Conservation (phyloP, 2,797 vertebrate species). For the Chromobotia macracanthus region DNA sequence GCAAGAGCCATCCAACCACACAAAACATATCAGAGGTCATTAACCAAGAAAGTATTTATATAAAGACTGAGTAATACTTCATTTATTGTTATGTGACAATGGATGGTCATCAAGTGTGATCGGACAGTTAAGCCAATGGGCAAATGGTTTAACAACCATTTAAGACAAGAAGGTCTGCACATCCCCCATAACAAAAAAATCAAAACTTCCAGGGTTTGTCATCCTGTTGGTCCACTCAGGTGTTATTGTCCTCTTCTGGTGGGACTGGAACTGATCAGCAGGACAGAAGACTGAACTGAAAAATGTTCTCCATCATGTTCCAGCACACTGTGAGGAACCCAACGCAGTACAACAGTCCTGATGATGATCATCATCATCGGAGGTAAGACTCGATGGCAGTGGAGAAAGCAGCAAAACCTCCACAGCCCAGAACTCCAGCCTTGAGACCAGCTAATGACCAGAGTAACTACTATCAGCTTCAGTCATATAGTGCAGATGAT, state of each 20-base stretch:
- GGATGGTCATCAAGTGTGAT: background rate
- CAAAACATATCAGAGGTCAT: background rate
- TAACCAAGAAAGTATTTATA: background rate
- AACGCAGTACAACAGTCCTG: background rate
- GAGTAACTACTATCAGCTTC: background rate
- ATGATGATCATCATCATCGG: conserved; percentile 74
- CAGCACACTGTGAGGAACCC: background rate
- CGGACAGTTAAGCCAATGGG: background rate
- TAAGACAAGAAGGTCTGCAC: background rate
- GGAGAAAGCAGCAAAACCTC: conserved; percentile 95
- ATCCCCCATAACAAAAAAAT: background rate
- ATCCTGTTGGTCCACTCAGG: conserved; percentile 12
- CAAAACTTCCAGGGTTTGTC: background rate
- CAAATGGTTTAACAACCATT: background rate
- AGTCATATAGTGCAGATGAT: background rate
- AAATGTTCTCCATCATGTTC: background rate
- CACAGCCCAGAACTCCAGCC: conserved; percentile 91
- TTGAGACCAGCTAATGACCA: conserved; percentile 86
- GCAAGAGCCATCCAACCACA: background rate
- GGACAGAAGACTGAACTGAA: conserved; percentile 10
- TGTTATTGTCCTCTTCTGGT: conserved; percentile 10
- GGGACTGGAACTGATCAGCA: background rate
- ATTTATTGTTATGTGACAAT: background rate
- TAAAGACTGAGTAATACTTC: background rate
- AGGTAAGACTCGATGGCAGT: conserved; percentile 96